Conservation (phyloP, 2,888 invertebrate species). For the Sylvicola fuscatus region DNA sequence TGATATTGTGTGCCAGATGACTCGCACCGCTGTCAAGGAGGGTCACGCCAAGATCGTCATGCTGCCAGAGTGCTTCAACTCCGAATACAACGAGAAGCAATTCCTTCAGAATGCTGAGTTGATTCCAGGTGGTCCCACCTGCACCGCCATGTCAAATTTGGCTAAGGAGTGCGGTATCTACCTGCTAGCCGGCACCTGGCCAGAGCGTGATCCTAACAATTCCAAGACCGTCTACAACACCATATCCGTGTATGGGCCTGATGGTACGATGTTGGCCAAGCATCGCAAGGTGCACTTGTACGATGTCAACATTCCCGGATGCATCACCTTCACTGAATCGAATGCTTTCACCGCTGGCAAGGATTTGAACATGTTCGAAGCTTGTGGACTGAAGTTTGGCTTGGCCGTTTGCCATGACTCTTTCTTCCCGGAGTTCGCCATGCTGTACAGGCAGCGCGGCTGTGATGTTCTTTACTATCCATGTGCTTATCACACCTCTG, state of each 20-base stretch:
- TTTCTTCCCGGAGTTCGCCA: slow-evolving; percentile 75
- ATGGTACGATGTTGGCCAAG: slow-evolving; percentile 56
- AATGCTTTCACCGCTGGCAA: slow-evolving; percentile 61
- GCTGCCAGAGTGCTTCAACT: slow-evolving; percentile 83
- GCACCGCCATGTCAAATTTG: slow-evolving; percentile 43
- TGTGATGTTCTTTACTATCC: too few relatives aligned
- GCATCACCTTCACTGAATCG: slow-evolving; percentile 85
- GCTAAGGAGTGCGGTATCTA: slow-evolving; percentile 59
- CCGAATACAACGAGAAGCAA: slow-evolving; percentile 75
- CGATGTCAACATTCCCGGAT: slow-evolving; percentile 85
- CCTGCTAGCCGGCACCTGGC: slow-evolving; percentile 78
- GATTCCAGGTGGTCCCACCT: slow-evolving; percentile 61
- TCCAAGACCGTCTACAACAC: slow-evolving; percentile 58
- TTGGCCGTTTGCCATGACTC: slow-evolving; percentile 91
- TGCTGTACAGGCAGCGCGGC: slow-evolving; percentile 36
- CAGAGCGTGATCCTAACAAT: slow-evolving; percentile 41
- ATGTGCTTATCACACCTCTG: too few relatives aligned
- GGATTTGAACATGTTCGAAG: slow-evolving; percentile 48
- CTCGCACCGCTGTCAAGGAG: slow-evolving; percentile 43
- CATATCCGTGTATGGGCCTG: slow-evolving; percentile 63
- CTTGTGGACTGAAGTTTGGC: slow-evolving; percentile 53
- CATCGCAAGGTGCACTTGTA: slow-evolving; percentile 87
- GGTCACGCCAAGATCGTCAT: slow-evolving; percentile 41
- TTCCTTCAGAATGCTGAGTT: slow-evolving; percentile 72
- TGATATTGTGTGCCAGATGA: slow-evolving; percentile 43